Evolutionary conservation across 2,888 invertebrate genomes (phyloP).

Genomic region (Xanthorhoe spadicearia): DNA sequence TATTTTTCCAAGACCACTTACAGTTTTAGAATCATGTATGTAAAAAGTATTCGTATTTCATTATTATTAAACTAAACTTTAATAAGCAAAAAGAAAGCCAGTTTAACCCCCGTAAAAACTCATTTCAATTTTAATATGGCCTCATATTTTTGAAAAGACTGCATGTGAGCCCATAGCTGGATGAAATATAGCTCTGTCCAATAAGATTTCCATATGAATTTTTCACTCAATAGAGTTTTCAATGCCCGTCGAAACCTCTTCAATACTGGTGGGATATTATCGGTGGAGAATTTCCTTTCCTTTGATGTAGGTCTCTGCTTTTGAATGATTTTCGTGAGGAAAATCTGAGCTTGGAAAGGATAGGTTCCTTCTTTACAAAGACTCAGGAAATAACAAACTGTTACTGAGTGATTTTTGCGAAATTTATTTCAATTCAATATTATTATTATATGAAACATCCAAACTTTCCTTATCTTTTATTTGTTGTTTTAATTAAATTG

Average conservation of each 20-base stretch:
- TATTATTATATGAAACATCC: too few relatives aligned
- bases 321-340: conserved; percentile 4
- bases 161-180: neutral
- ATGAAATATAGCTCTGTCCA: conserved; percentile 10
- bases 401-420: neutral
- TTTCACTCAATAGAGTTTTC: conserved; percentile 21
- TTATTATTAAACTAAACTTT: neutral
- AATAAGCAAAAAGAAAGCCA: neutral
- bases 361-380: neutral
- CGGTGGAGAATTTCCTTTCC: conserved; percentile 13
- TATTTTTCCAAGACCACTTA: too few relatives aligned
- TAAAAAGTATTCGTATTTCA: too few relatives aligned
- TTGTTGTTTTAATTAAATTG: neutral
- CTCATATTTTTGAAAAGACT: conserved; percentile 6
- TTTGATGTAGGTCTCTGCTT: conserved; percentile 20
- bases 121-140: conserved; percentile 17
- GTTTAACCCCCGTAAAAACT: neutral
- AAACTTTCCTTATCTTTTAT: neutral
- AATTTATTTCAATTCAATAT: neutral
- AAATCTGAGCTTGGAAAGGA: neutral
- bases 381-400: neutral
- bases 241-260: conserved; percentile 17
- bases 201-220: conserved; percentile 32
- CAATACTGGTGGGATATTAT: conserved; percentile 18
- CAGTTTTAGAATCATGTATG: too few relatives aligned